Conservation (phyloP, 2,113 vertebrate species). For the Oreocharis arfaki region DNA sequence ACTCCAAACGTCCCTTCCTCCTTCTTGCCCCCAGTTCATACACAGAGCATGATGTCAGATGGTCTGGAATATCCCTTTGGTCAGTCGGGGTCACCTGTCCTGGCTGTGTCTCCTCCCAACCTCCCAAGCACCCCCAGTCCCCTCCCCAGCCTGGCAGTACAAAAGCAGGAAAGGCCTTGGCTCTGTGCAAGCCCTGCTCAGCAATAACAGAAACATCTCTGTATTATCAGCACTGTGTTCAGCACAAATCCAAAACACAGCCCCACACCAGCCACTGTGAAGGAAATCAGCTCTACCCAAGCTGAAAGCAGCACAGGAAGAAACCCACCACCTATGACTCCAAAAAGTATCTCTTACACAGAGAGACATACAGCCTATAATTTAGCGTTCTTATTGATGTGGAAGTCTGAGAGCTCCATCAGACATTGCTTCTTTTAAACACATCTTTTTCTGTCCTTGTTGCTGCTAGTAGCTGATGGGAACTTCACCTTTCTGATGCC, state of each 20-base stretch:
- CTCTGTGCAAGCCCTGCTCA: neutral
- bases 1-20: fast-evolving
- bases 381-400: neutral
- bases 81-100: neutral
- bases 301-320: neutral
- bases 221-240: neutral
- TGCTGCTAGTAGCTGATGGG: neutral
- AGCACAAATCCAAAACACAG: neutral
- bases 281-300: neutral
- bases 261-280: neutral
- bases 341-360: neutral
- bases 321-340: neutral
- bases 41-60: fast-evolving
- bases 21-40: neutral
- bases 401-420: neutral
- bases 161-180: neutral
- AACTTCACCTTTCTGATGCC: neutral
- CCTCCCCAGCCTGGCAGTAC: neutral
- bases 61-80: neutral
- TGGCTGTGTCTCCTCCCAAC: neutral
- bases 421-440: neutral
- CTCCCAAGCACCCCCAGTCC: fast-evolving
- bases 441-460: neutral
- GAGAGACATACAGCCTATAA: neutral
- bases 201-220: neutral